Evolutionary conservation across 2,797 vertebrate species (phyloP).

Genomic region (Momotus momota): DNA sequence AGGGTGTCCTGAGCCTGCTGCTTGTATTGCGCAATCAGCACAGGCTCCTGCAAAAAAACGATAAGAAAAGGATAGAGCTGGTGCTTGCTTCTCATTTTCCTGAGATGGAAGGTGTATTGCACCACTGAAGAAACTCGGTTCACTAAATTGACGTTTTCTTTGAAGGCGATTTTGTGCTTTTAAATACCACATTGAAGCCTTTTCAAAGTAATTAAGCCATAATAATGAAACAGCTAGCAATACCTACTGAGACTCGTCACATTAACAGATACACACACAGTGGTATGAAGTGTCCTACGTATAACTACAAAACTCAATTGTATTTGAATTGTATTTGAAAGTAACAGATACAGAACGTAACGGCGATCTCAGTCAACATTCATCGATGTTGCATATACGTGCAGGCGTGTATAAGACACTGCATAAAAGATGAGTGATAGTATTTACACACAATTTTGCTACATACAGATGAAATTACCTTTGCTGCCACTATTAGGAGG

Average conservation of each 20-base stretch:
- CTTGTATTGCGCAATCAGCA: fast-evolving
- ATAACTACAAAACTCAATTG: neutral
- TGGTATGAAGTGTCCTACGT: fast-evolving
- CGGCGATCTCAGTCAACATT: neutral
- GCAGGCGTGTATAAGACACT: neutral
- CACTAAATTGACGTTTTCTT: neutral
- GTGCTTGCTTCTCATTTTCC: neutral
- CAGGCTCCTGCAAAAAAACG: neutral
- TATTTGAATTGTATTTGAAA: neutral
- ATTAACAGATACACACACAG: neutral
- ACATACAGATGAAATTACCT: neutral
- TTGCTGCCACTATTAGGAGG: neutral
- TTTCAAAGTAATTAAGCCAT: neutral
- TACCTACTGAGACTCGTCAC: neutral
- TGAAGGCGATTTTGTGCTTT: neutral
- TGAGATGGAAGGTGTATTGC: neutral
- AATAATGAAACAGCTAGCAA: neutral
- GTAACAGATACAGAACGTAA: neutral
- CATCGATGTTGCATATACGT: neutral
- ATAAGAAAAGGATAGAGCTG: neutral
- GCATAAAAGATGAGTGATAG: neutral
- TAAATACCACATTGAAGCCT: neutral
- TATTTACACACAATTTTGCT: neutral
- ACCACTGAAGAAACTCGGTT: neutral
- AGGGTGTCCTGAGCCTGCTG: neutral